Evolutionary conservation across 2,797 vertebrate species (phyloP), one percentile per base, ranked within the genome.

Genomic region (Gymnocypris eckloni): DNA sequence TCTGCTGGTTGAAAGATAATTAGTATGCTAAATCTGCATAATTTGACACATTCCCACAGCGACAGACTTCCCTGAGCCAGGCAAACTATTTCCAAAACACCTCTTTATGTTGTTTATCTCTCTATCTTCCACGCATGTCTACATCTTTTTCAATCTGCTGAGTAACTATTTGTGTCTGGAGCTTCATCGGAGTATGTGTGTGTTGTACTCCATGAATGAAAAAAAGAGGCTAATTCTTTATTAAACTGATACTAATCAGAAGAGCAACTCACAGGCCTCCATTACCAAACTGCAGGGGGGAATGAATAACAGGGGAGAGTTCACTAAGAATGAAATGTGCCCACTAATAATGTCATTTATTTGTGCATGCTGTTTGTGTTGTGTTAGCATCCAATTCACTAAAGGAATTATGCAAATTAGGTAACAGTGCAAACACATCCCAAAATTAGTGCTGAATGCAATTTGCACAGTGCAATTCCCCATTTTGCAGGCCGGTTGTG

Each of bases 1-100:
- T 37, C 41, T 84, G 54, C 76, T 39, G 71, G 67, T 81, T 39
- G 39, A 82, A 52, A 83, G 70, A 86, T 87, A 89, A 87, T 87
- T 87, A 83, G 45, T 72, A 81, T 15, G 84, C 79, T 86, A 86
- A 77, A 85, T 87, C 76, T 81, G 71, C 75, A 85, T 89, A 70
- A 83, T 86, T 79, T 79, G 76, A 85, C 73, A 81, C 45, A 52
- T 87, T 83, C 75, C 84, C 82, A 79, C 54, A 52, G 77, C 77
- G 70, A 64, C 72, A 84, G 69, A 79, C 66, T 79, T 75, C 59
- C 61, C 84, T 45, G 48, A 83, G 61, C 64, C 59, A 67, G 41
- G 79, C 37, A 66, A 61, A 67, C 54, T 43, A 72, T 59, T 73
- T 84, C 56, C 50, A 79, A 84, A 69, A 84, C 20, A 82, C 45